phyloP scores from a whole-genome alignment of 2,888 invertebrate species.

The Strigamia transsilvanica region DNA sequence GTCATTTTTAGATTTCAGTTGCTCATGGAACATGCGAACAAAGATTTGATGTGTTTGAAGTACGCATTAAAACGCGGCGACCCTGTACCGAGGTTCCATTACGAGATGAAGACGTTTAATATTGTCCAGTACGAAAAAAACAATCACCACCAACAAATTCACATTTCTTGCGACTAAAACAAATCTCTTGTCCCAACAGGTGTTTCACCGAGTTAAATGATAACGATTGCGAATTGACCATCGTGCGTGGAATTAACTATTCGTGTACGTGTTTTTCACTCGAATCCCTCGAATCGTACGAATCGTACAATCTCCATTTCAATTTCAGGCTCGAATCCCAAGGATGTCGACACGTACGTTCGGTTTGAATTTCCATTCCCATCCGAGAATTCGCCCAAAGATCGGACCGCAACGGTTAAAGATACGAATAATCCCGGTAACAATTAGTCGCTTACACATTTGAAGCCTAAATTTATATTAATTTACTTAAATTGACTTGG shows the following conservation, averaged over 20 bases:
- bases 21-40: slow-evolving; percentile 80
- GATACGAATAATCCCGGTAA: slow-evolving; percentile 83
- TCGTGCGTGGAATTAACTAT: slow-evolving; percentile 87
- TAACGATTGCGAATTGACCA: slow-evolving; percentile 85
- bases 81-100: slow-evolving; percentile 84
- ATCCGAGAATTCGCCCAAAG: slow-evolving; percentile 71
- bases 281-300: no score
- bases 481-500: no score
- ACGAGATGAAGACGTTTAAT: slow-evolving; percentile 83
- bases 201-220: slow-evolving; percentile 92
- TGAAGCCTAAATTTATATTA: no score
- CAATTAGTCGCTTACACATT: no score
- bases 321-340: slow-evolving; percentile 75
- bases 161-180: no score
- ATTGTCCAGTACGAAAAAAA: slow-evolving; percentile 78
- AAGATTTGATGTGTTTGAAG: slow-evolving; percentile 85
- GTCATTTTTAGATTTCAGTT: slow-evolving; percentile 77
- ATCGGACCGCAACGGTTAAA: slow-evolving; percentile 80
- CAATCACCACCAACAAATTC: not conserved
- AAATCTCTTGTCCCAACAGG: slow-evolving; percentile 63
- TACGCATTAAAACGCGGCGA: slow-evolving; percentile 72
- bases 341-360: slow-evolving; percentile 91
- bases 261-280: slow-evolving; percentile 58
- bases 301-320: not conserved
- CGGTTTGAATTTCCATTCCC: slow-evolving; percentile 93